Conservation (phyloP, 2,797 vertebrate species). For the Sebastes umbrosus region DNA sequence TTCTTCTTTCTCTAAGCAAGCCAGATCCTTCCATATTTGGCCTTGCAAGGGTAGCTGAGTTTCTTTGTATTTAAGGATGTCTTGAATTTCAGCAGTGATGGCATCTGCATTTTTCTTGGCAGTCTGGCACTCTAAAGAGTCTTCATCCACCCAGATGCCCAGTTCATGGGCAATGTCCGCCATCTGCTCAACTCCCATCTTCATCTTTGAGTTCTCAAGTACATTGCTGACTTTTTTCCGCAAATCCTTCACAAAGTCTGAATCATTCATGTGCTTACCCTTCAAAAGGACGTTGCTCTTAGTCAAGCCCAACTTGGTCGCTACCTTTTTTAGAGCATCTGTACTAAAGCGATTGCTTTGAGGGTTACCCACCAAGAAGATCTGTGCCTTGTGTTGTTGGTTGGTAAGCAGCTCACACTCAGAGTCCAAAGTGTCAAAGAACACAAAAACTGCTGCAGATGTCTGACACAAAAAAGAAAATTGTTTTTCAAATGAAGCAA, state of each 20-base stretch:
- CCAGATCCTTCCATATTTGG: slow-evolving; percentile 73
- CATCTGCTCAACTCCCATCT: slow-evolving; percentile 73
- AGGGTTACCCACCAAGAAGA: slow-evolving; percentile 66
- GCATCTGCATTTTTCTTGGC: slow-evolving; percentile 66
- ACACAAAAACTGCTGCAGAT: slow-evolving; percentile 84
- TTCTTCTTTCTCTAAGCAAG: slow-evolving; percentile 80
- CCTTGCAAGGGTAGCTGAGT: slow-evolving; percentile 81
- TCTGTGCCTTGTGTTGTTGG: slow-evolving; percentile 34
- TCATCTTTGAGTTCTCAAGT: slow-evolving; percentile 22
- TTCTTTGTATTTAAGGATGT: slow-evolving; percentile 61
- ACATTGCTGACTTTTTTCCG: slow-evolving; percentile 18
- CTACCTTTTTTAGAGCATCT: slow-evolving; percentile 11
- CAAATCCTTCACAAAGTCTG: slow-evolving; percentile 60
- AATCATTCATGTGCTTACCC: slow-evolving; percentile 52
- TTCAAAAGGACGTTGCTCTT: slow-evolving; percentile 61
- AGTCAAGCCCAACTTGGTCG: slow-evolving; percentile 41
- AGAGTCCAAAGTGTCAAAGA: slow-evolving; percentile 74
- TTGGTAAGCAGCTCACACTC: slow-evolving; percentile 41
- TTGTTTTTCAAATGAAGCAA: slow-evolving; percentile 75
- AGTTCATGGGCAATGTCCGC: slow-evolving; percentile 64
- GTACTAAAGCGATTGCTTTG: not conserved
- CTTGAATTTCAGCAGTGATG: slow-evolving; percentile 69
- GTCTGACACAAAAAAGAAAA: slow-evolving; percentile 82
- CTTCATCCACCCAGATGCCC: slow-evolving; percentile 81
- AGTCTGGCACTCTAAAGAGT: slow-evolving; percentile 71